A percentile compares a stretch with the other conserved stretches of the same genome.
These are phyloP conservation scores for Podilymbus podiceps DNA, from an alignment of 2,113 vertebrate genomes.

Conservation along the genomic window DNA sequence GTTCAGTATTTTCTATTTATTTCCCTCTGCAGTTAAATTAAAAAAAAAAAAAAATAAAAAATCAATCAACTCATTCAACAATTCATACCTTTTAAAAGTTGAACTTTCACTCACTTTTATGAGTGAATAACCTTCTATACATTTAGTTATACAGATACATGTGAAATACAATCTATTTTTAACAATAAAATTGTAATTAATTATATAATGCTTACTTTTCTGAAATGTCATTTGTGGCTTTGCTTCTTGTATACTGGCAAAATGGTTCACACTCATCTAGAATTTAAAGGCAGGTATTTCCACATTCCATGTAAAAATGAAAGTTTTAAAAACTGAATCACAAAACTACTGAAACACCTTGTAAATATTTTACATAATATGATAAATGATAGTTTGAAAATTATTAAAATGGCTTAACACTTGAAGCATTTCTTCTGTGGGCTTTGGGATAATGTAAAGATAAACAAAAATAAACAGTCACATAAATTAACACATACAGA, in stretches of 20 bases:
- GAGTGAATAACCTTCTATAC: neutral
- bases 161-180: neutral
- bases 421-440: neutral
- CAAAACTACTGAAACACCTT: neutral
- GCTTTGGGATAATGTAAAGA: neutral
- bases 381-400: neutral
- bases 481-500: neutral
- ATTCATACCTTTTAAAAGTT: neutral
- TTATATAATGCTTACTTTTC: slow-evolving; percentile 59
- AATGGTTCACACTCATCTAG: neutral
- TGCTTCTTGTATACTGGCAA: slow-evolving; percentile 35
- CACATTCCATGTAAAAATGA: slow-evolving; percentile 32
- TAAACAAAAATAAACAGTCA: neutral
- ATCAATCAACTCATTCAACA: neutral
- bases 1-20: neutral
- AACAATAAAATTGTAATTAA: neutral
- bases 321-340: slow-evolving; percentile 43
- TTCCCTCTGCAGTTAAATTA: neutral
- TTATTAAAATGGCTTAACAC: neutral
- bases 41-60: no score
- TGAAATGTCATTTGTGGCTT: slow-evolving; percentile 24
- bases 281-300: slow-evolving; percentile 37
- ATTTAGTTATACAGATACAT: neutral
- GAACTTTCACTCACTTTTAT: neutral
- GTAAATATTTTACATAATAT: neutral